Evolutionary conservation across 2,113 vertebrate species (phyloP).

Genomic region (Oplegnathus fasciatus): DNA sequence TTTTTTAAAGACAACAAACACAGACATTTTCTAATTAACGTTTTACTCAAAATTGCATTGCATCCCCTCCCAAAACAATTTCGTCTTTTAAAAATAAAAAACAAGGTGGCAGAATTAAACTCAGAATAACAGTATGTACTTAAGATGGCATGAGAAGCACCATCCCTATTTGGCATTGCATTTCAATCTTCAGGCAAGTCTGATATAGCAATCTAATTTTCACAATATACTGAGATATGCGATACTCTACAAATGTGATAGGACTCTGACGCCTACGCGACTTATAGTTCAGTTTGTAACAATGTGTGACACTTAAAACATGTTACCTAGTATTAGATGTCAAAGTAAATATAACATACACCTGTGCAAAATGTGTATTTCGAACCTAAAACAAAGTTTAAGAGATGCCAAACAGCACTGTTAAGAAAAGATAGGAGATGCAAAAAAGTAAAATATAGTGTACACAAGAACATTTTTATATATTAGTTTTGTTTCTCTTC

Average conservation of each 20-base stretch:
- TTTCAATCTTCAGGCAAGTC: constrained; percentile 37
- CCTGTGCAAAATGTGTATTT: constrained; percentile 62
- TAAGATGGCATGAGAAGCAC: constrained; percentile 37
- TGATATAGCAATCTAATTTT: neutral
- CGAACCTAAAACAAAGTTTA: constrained; percentile 31
- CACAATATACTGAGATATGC: neutral
- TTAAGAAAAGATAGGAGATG: constrained; percentile 25
- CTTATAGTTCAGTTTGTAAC: constrained; percentile 14
- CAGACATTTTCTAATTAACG: constrained; percentile 42
- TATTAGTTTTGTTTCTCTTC: constrained; percentile 72
- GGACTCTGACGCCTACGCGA: neutral
- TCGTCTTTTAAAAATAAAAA: constrained; percentile 50
- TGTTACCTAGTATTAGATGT: constrained; percentile 18
- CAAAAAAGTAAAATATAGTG: constrained; percentile 42
- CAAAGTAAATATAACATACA: constrained; percentile 47
- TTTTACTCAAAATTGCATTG: constrained; percentile 69
- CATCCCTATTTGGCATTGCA: constrained; percentile 50
- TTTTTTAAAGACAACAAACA: constrained; percentile 42
- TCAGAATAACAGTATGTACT: constrained; percentile 27
- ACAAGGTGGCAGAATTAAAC: constrained; percentile 41
- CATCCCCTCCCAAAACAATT: constrained; percentile 15
- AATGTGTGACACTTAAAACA: constrained; percentile 41
- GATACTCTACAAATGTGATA: constrained; percentile 6
- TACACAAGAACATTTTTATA: constrained; percentile 68
- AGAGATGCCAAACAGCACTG: constrained; percentile 26